A percentile compares a stretch with the other conserved stretches of the same genome.
Evolutionary conservation across 1,140 invertebrate genomes (phyloP).

Genomic region (Drosophila ficusphila): DNA sequence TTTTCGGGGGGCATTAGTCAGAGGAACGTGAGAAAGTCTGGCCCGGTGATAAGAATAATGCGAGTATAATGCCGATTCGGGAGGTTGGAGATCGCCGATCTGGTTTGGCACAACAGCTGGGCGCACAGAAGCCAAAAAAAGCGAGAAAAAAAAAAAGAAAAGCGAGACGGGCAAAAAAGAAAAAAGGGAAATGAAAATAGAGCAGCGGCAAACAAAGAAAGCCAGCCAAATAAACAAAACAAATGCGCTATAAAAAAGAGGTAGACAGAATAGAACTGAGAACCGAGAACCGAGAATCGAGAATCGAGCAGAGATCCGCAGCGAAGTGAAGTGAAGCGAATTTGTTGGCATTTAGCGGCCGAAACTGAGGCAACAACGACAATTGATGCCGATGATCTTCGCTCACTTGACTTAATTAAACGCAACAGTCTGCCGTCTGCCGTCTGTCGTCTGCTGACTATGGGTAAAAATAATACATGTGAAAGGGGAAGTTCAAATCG

Average conservation of each 20-base stretch:
- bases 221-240: constrained; percentile 77
- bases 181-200: constrained; percentile 39
- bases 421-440: constrained; percentile 46
- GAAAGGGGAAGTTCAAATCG: constrained; percentile 49
- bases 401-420: constrained; percentile 82
- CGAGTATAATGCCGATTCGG: constrained; percentile 13
- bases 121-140: constrained; percentile 55
- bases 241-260: constrained; percentile 63
- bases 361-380: constrained; percentile 47
- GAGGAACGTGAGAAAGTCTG: constrained; percentile 72
- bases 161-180: constrained; percentile 3
- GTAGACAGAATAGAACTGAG: constrained; percentile 10
- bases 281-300: too few species aligned
- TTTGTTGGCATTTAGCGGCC: constrained; percentile 75
- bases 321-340: constrained; percentile 41
- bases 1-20: constrained; percentile 56
- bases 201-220: constrained; percentile 72
- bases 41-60: constrained; percentile 53
- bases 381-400: constrained; percentile 57
- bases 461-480: constrained; percentile 51
- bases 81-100: constrained; percentile 7
- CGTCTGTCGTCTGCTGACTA: too few species aligned
- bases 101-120: constrained; percentile 61
- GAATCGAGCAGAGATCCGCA: constrained; percentile 6
- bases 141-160: neutral